Conservation (phyloP, 2,888 invertebrate species). For the Dryadula phaetusa region DNA sequence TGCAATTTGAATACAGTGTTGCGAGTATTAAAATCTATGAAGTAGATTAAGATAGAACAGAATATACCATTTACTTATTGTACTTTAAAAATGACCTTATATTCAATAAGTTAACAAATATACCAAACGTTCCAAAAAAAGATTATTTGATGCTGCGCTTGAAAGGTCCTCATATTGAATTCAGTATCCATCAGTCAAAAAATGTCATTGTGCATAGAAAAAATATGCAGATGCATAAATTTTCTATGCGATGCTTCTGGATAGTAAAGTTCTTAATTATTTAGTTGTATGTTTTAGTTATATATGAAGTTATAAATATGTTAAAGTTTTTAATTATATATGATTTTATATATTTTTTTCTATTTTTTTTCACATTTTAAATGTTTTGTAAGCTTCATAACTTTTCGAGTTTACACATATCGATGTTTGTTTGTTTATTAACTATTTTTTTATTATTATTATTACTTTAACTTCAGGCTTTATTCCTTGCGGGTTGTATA, state of each 20-base stretch:
- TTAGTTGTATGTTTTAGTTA: conserved; percentile 5
- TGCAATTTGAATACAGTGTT: background rate
- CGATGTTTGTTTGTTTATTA: too few species aligned
- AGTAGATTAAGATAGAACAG: too few species aligned
- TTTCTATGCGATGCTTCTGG: conserved; percentile 1
- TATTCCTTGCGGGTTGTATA: too few species aligned
- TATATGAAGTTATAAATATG: too few species aligned
- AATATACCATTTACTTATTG: background rate
- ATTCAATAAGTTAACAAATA: background rate
- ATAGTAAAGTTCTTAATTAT: background rate
- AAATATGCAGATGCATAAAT: background rate
- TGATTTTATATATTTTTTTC: too few species aligned
- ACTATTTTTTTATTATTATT: too few species aligned
- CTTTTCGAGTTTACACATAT: too few species aligned
- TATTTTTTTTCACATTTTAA: too few species aligned
- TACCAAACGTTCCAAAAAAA: background rate
- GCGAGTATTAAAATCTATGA: background rate
- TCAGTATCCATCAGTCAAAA: conserved; percentile 7
- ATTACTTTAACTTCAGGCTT: too few species aligned
- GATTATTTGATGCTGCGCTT: background rate
- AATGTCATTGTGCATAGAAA: background rate
- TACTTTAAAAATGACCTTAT: background rate
- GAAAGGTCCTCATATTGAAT: conserved; percentile 10
- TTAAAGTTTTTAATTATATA: too few species aligned
- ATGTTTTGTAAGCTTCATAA: too few species aligned